Conservation (phyloP, 2,797 vertebrate species). For the Scomberomorus guttatus region DNA sequence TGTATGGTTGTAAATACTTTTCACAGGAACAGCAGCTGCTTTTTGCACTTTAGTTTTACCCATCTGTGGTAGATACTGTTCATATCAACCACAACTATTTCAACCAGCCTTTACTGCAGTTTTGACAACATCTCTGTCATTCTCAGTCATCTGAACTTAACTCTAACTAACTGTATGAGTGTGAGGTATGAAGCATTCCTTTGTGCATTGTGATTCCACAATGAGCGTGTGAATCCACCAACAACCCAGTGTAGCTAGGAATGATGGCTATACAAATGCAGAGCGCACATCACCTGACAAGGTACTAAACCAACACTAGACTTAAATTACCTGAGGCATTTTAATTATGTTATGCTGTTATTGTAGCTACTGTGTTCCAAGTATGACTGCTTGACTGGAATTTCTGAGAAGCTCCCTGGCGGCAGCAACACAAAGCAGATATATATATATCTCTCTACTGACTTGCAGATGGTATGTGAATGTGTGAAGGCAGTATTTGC, state of each 20-base stretch:
- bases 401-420: conserved; percentile 27
- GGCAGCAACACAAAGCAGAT: not conserved
- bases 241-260: conserved; percentile 23
- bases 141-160: conserved; percentile 50
- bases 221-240: conserved; percentile 27
- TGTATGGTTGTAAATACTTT: not conserved
- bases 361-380: conserved; percentile 35
- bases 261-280: conserved; percentile 38
- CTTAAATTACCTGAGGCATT: conserved; percentile 44
- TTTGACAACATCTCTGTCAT: conserved; percentile 22
- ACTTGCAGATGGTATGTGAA: conserved; percentile 1
- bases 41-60: not conserved
- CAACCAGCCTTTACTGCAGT: not conserved
- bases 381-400: conserved; percentile 11
- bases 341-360: conserved; percentile 49
- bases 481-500: conserved; percentile 1
- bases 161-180: not conserved
- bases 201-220: not conserved
- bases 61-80: conserved; percentile 4
- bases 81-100: not conserved
- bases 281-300: conserved; percentile 46
- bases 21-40: conserved; percentile 10
- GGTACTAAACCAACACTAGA: conserved; percentile 11
- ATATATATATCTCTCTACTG: not conserved
- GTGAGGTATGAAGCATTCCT: conserved; percentile 24